Evolutionary conservation across 2,113 vertebrate genomes (phyloP).

Genomic region (Dascyllus trimaculatus): DNA sequence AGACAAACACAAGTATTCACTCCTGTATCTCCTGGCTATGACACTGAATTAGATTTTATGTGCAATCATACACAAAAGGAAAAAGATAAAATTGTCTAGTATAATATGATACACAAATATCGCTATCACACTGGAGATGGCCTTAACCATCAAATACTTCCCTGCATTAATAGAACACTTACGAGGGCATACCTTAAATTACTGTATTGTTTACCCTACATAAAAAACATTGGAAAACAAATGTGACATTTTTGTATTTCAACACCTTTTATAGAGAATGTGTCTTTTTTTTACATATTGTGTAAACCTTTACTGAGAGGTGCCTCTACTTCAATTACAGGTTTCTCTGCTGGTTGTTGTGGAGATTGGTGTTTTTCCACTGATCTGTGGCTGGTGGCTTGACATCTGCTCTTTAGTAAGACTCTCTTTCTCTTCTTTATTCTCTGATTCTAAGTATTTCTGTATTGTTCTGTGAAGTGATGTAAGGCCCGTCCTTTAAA

Average conservation of each 20-base stretch:
- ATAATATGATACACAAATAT: too few species aligned
- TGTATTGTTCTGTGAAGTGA: background rate
- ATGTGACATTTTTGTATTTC: too few species aligned
- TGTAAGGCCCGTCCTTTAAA: background rate
- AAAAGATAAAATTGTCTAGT: too few species aligned
- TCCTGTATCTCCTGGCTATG: background rate
- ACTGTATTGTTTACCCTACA: too few species aligned
- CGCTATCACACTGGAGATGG: background rate
- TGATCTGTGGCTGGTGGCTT: constrained; percentile 99
- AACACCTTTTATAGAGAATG: background rate
- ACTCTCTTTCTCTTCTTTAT: background rate
- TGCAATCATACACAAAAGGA: background rate
- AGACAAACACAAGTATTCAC: background rate
- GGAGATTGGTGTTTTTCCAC: constrained; percentile 98
- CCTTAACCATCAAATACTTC: background rate
- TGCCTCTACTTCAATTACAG: constrained; percentile 75
- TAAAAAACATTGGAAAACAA: background rate
- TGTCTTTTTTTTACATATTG: background rate
- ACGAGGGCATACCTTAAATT: background rate
- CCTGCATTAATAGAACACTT: background rate
- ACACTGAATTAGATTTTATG: background rate
- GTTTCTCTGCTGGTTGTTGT: constrained; percentile 98
- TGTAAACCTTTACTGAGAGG: background rate
- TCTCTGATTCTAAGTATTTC: background rate
- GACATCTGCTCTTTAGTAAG: constrained; percentile 98